phyloP scores from a whole-genome alignment of 2,888 invertebrate species.

The Luperina testacea region DNA sequence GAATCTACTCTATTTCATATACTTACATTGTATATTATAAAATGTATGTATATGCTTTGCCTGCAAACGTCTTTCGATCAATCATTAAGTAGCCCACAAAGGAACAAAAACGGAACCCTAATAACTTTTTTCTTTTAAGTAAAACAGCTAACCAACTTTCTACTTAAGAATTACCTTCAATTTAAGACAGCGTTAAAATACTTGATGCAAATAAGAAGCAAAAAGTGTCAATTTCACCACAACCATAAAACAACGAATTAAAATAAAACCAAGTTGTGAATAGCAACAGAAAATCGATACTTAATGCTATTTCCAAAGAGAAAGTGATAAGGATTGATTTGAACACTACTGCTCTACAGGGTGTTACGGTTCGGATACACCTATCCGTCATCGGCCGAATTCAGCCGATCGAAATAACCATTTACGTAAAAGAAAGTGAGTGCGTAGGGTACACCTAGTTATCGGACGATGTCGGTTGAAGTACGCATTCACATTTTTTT shows the following conservation, averaged over 20 bases:
- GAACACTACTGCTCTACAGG: neutral
- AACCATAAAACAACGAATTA: conserved; percentile 17
- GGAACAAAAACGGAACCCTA: conserved; percentile 18
- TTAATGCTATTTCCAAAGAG: neutral
- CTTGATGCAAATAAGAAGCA: conserved; percentile 37
- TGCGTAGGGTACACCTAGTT: neutral
- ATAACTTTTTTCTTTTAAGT: neutral
- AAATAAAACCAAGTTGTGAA: conserved; percentile 15
- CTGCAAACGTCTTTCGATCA: neutral
- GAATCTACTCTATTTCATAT: neutral
- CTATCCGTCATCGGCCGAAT: neutral
- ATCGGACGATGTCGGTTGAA: neutral
- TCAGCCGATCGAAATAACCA: neutral
- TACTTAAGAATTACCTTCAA: conserved; percentile 62
- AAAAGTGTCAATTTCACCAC: conserved; percentile 37
- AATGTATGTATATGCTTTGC: neutral
- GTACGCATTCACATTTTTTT: no score
- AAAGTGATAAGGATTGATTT: neutral
- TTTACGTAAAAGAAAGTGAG: neutral
- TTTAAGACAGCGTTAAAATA: conserved; percentile 15
- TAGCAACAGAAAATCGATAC: conserved; percentile 11
- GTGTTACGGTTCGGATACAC: neutral
- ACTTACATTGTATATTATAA: neutral
- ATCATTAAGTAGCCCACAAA: neutral
- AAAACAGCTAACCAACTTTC: conserved; percentile 69